Base-by-base conservation (phyloP, 2,797 vertebrate genomes). In the Tokudaia tokunoshimensis region DNA sequence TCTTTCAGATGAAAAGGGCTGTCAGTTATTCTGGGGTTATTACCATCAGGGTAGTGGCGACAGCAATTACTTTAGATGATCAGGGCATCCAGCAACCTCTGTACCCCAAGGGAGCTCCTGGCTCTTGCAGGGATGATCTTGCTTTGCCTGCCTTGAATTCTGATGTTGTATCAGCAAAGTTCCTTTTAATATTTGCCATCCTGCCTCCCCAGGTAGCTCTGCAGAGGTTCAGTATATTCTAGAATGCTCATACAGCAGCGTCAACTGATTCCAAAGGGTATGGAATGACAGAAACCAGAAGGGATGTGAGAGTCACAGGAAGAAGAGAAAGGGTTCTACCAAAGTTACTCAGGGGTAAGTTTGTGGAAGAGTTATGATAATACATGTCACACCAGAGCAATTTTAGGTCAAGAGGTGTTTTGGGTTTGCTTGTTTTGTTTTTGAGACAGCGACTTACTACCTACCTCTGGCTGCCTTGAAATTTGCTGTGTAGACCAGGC, bases 1-100 rank as follows among this genome's bases (percentile, higher is more conserved):
- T 97, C 95, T 80, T 85, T 88, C 65, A 96, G 97, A 98, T 98
- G 97, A 98, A 97, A 98, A 97, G 95, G 92, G 87, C 93, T 97
- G 92, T 94, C 95, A 67, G 96, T 97, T 94, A 91, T 95, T 97
- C n/a, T 37, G 94, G 94, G 83, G 96, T 97, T 97, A 96, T 98
- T 98, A 97, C 90, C 92, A 96, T 84, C n/a, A 95, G 94, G 87
- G 96, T 93, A 91, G 97, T 76, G 95, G 97, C 92, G 93, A 96
- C 81, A 3, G 97, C 94, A 97, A 97, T 98, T 97, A 98, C 88
- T 95, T 34, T 61, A 86, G 80, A 89, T 94, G 96, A 96, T 95
- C 80, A 61, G 95, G 92, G 87, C 67, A 94, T n/a, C 78, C 52
- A 74, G 81, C 82, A 97, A 84, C 37, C 61, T 88, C 61, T 92